Conservation (phyloP, 2,888 invertebrate genomes). For the Vanessa cardui region DNA sequence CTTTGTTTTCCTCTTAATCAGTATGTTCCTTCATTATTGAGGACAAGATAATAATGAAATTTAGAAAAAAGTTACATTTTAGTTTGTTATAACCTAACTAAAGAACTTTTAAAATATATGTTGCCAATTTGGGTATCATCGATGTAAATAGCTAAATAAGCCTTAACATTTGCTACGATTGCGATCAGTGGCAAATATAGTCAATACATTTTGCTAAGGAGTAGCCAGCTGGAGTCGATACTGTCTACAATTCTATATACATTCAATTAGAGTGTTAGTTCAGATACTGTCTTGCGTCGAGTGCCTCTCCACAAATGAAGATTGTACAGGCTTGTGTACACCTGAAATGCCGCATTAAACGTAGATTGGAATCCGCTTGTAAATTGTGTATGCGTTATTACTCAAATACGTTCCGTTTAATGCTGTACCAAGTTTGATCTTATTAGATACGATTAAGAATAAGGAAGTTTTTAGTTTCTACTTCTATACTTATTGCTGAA, state of each 20-base stretch:
- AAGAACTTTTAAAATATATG: no score
- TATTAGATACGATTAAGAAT: neutral
- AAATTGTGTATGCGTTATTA: neutral
- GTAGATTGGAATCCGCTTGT: neutral
- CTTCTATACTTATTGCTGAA: no score
- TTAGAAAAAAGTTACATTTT: no score
- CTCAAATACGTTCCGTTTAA: neutral
- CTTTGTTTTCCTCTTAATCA: no score
- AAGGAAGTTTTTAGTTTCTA: neutral
- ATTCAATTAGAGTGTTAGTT: constrained; percentile 16
- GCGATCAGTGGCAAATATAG: neutral
- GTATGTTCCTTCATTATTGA: no score
- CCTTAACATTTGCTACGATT: neutral
- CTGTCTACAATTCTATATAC: constrained; percentile 4
- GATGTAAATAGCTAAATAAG: neutral
- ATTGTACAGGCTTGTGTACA: constrained; percentile 4
- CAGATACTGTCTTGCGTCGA: neutral
- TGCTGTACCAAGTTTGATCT: neutral
- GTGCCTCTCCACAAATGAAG: constrained; percentile 8
- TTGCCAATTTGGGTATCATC: neutral
- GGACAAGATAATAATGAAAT: no score
- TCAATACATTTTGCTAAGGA: constrained; percentile 5
- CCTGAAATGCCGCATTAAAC: constrained; percentile 3
- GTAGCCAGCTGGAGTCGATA: neutral
- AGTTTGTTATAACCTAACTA: no score